A percentile compares a stretch with the other conserved stretches of the same genome.
Evolutionary conservation across 2,888 invertebrate genomes (phyloP).

Genomic region (Melieria picta): DNA sequence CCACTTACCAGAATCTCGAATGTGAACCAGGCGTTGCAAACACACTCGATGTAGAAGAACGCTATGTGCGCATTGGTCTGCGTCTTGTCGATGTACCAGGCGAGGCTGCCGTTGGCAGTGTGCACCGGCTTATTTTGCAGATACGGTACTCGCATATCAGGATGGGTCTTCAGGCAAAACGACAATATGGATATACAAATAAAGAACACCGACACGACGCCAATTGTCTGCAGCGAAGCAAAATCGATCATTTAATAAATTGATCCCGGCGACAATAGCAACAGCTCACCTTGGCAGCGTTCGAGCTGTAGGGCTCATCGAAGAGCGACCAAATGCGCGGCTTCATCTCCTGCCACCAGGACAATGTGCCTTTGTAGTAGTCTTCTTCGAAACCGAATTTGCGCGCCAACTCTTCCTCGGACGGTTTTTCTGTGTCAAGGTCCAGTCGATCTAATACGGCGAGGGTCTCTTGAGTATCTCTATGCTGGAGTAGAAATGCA

Average conservation of each 20-base stretch:
- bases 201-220: constrained; percentile 98
- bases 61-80: constrained; percentile 96
- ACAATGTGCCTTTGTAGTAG: constrained; percentile 87
- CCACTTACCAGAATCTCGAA: constrained; percentile 82
- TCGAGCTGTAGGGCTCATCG: constrained; percentile 99
- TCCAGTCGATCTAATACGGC: constrained; percentile 97
- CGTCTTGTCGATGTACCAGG: constrained; percentile 88
- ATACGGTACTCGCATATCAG: constrained; percentile 94
- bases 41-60: constrained; percentile 98
- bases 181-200: constrained; percentile 99
- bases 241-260: background rate
- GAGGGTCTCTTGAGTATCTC: constrained; percentile 98
- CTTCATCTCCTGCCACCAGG: constrained; percentile 97
- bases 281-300: constrained; percentile 88
- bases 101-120: constrained; percentile 77
- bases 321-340: constrained; percentile 99
- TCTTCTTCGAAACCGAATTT: constrained; percentile 98
- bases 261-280: too few species aligned
- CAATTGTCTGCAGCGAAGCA: constrained; percentile 81
- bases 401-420: constrained; percentile 96
- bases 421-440: constrained; percentile 96
- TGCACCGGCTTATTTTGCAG: constrained; percentile 83
- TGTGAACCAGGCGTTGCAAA: constrained; percentile 99
- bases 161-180: constrained; percentile 99
- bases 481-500: constrained; percentile 73